Evolutionary conservation across 2,113 vertebrate species (phyloP).

Genomic region (Hippocampus guttulatus): DNA sequence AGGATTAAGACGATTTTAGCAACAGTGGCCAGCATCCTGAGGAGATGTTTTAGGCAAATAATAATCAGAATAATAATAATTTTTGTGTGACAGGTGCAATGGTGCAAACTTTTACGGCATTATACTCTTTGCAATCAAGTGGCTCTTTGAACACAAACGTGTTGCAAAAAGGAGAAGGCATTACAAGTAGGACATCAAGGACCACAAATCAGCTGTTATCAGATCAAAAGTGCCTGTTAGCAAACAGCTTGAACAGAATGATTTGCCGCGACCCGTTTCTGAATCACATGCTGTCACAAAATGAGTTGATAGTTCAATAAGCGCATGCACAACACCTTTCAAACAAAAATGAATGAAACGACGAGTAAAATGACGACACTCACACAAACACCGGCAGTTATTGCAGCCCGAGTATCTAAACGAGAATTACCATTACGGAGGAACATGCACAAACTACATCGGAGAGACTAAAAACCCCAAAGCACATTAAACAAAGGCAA

Average conservation of each 20-base stretch:
- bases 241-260: neutral
- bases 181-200: neutral
- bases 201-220: neutral
- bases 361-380: constrained; percentile 39
- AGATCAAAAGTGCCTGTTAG: neutral
- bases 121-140: neutral
- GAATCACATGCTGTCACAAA: neutral
- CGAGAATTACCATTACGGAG: constrained; percentile 36
- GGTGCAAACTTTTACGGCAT: neutral
- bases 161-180: neutral
- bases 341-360: constrained; percentile 26
- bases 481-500: constrained; percentile 36
- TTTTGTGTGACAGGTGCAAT: no score
- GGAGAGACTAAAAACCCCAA: constrained; percentile 25
- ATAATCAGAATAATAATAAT: no score
- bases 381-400: constrained; percentile 25
- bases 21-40: no score
- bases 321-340: constrained; percentile 10
- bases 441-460: constrained; percentile 37
- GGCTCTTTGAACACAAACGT: neutral
- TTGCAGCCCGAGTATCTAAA: constrained; percentile 36
- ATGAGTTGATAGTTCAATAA: constrained; percentile 15
- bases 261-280: neutral
- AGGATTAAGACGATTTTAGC: no score
- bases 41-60: no score